Conservation (phyloP, 2,113 vertebrate species). For the Datnioides undecimradiatus region DNA sequence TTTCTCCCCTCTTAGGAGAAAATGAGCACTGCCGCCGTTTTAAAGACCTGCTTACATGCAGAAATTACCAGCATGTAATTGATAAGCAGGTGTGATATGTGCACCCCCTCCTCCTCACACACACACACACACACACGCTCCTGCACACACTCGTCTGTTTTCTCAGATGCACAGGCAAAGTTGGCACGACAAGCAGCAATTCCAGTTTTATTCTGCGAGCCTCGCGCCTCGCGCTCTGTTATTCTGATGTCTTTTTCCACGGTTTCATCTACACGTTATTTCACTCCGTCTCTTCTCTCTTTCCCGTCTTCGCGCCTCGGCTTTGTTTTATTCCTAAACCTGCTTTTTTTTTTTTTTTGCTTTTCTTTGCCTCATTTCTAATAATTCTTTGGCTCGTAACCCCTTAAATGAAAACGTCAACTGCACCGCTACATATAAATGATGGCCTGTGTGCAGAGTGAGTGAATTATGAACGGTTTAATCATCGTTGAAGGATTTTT, state of each 20-base stretch:
- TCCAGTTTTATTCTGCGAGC: constrained; percentile 55
- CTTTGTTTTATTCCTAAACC: neutral
- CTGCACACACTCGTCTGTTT: neutral
- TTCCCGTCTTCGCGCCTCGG: neutral
- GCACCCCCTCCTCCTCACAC: neutral
- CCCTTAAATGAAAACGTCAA: neutral
- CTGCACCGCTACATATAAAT: neutral
- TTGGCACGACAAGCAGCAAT: constrained; percentile 63
- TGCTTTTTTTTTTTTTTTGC: neutral
- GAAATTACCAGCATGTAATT: constrained; percentile 68
- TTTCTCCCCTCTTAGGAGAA: constrained; percentile 18
- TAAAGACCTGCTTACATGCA: constrained; percentile 57
- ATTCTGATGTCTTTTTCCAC: neutral
- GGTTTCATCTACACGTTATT: neutral
- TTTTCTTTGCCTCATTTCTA: too few relatives aligned
- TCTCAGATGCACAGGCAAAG: constrained; percentile 25
- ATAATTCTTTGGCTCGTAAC: neutral
- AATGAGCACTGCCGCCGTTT: constrained; percentile 39
- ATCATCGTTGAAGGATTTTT: neutral
- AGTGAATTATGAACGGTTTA: neutral
- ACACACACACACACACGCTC: too few relatives aligned
- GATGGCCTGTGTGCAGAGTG: too few relatives aligned
- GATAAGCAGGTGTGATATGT: constrained; percentile 66
- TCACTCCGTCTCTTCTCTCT: neutral
- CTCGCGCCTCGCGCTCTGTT: neutral